These are phyloP conservation scores for Hemibagrus guttatus DNA, from an alignment of 2,797 vertebrate species.

Conservation along the genomic window DNA sequence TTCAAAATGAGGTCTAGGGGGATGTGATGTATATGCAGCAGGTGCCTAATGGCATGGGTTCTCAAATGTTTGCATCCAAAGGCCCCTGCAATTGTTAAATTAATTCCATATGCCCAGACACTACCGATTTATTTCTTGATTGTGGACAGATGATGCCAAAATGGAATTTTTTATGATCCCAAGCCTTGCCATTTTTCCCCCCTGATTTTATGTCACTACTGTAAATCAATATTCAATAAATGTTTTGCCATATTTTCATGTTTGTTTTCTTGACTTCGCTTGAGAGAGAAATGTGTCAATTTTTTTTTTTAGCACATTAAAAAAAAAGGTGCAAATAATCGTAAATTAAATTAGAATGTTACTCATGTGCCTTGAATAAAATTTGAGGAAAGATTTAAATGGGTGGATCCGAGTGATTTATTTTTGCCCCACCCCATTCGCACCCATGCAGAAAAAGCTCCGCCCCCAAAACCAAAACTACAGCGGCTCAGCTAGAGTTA, in stretches of 20 bases:
- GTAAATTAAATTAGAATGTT: background rate
- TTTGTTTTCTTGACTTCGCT: background rate
- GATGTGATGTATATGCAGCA: background rate
- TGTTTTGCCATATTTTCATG: background rate
- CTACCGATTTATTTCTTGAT: background rate
- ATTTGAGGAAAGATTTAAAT: background rate
- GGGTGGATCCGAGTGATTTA: background rate
- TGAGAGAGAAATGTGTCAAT: background rate
- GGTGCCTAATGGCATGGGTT: no score
- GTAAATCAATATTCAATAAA: background rate
- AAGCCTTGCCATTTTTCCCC: no score
- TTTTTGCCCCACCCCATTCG: background rate
- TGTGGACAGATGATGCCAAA: background rate
- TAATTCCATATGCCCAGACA: background rate
- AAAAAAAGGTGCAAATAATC: background rate
- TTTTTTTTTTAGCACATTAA: no score
- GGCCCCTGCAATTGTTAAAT: background rate
- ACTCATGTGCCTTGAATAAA: background rate
- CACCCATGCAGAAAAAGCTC: background rate
- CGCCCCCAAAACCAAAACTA: no score
- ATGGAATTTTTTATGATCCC: background rate
- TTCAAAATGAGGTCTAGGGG: background rate
- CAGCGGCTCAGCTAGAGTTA: background rate
- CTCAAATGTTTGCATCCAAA: background rate
- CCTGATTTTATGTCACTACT: background rate